These are phyloP conservation scores for Drosophila erecta DNA, from an alignment of 1,140 invertebrate genomes.

Conservation along the genomic window DNA sequence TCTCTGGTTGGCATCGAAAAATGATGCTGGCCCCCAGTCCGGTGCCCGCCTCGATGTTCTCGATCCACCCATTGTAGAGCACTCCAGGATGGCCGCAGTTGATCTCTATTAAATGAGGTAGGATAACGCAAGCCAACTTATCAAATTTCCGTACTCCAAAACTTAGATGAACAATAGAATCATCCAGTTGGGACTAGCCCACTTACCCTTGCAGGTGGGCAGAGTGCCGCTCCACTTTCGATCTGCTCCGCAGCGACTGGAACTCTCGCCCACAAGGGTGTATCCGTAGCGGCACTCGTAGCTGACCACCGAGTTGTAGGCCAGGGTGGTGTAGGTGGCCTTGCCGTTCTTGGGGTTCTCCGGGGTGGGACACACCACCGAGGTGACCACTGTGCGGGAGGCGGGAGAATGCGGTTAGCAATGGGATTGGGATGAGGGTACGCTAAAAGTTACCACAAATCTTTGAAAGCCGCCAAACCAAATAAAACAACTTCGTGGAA, in stretches of 20 bases:
- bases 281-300: constrained; percentile 98
- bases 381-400: constrained; percentile 89
- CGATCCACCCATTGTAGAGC: constrained; percentile 97
- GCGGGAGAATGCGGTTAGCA: constrained; percentile 18
- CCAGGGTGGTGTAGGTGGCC: constrained; percentile 95
- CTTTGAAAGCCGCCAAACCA: constrained; percentile 45
- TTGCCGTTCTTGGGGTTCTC: constrained; percentile 95
- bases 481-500: constrained; percentile 79
- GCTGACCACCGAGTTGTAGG: constrained; percentile 96
- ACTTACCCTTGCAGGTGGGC: constrained; percentile 91
- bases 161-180: no score
- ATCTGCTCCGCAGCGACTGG: constrained; percentile 95
- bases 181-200: no score
- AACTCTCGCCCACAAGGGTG: constrained; percentile 93
- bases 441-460: constrained; percentile 78
- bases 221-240: constrained; percentile 95
- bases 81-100: constrained; percentile 96
- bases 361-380: constrained; percentile 95
- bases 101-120: constrained; percentile 89
- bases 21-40: constrained; percentile 95
- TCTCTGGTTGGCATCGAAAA: constrained; percentile 96
- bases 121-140: not conserved
- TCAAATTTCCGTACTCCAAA: no score
- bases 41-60: constrained; percentile 95
- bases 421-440: not conserved